A percentile compares a stretch with the other conserved stretches of the same genome.
phyloP scores from a whole-genome alignment of 2,113 vertebrate genomes.

The Bos indicus region DNA sequence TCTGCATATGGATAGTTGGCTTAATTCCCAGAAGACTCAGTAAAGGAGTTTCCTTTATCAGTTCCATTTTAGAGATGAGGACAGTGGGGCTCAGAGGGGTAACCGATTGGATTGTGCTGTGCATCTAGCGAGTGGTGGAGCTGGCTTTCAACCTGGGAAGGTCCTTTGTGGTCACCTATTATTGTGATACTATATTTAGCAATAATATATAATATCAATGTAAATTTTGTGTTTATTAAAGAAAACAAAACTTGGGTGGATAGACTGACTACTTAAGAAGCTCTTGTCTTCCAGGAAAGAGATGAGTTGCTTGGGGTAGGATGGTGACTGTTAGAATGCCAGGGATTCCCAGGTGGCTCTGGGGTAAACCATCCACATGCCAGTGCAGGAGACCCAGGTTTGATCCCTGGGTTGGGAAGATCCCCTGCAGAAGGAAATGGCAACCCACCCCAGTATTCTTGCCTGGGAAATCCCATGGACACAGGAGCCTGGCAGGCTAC shows the following conservation, averaged over 20 bases:
- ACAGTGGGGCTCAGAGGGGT: background rate
- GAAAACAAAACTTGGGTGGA: background rate
- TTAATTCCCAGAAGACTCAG: too few species aligned
- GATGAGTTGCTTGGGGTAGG: background rate
- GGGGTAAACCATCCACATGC: background rate
- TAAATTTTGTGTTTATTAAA: background rate
- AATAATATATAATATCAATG: background rate
- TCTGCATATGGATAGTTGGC: background rate
- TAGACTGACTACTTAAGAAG: background rate
- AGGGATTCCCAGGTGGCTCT: background rate
- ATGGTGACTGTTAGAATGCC: rapidly evolving
- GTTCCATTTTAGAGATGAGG: background rate
- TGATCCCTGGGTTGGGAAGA: rapidly evolving
- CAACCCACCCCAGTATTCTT: background rate
- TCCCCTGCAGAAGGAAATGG: background rate
- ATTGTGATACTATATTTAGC: background rate
- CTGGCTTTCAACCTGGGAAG: background rate
- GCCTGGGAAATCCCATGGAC: background rate
- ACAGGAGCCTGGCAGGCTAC: background rate
- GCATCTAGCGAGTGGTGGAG: background rate
- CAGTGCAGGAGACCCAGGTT: background rate
- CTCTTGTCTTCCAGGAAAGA: background rate
- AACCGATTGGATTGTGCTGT: background rate
- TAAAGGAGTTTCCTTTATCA: background rate
- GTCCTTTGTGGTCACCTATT: background rate